Base-by-base conservation (phyloP, 2,888 invertebrate species). In the Luperina testacea region DNA sequence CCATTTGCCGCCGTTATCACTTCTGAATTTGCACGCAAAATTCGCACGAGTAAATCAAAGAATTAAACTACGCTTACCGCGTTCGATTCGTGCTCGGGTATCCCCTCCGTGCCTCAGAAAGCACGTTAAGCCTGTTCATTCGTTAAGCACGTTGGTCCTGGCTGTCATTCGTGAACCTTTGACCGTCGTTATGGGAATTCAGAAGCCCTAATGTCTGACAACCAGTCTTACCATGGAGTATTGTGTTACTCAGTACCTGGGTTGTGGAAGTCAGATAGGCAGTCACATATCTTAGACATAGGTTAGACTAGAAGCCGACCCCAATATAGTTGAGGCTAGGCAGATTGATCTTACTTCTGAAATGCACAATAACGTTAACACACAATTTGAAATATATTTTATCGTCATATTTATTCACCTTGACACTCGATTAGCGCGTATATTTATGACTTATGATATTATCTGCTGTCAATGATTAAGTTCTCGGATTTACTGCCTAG, bases 401-500 rank as follows among this genome's bases (percentile, higher is more conserved):
- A 75, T 73, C 27, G 42, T 17, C 51, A 45, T 77, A 75, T 77
- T 73, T 75, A 87, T 84, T 72, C 70, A 24, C 70, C 38, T 20
- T 59, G 78, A 86, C 78, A 70, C 84, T 85, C 84, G 78, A 80
- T 88, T 89, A 90, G 82, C 74, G 64, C 38, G 53, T 61, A 27
- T 72, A 84, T 85, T 87, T 84, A 87, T 80, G 61, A 71, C 61
- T 38, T 51, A 38, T 15, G 72, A 77, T 84, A 81, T 80, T 78
- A 85, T 85, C 71, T 13, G 32, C 27, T 78, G 57, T 75, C 77
- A 57, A 77, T 80, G 78, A 87, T 87, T 76, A 80, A 73, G 72
- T 80, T 78, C 61, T 70, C 15, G 59, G 63, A 79, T 82, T 82
- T 80, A 83, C 70, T 64, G 69, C 67, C 38, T 77, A 76, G 74